phyloP scores from a whole-genome alignment of 2,113 vertebrate species.

The Tychaedon coryphoeus region DNA sequence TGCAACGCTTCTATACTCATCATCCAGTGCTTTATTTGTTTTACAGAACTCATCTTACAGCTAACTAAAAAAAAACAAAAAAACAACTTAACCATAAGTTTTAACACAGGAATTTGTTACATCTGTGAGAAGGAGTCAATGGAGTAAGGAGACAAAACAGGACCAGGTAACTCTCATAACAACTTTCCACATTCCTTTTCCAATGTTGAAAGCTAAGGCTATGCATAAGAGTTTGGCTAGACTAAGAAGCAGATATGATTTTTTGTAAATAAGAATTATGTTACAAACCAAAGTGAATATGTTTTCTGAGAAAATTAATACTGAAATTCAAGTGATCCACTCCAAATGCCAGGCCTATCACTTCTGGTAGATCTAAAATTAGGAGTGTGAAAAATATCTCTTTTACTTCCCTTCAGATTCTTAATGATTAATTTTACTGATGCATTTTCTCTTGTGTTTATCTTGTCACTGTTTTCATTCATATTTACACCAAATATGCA shows the following conservation, averaged over 20 bases:
- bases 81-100: not conserved
- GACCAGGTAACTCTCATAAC: not conserved
- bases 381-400: not conserved
- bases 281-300: not conserved
- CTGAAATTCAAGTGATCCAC: not conserved
- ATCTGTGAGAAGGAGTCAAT: not conserved
- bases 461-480: constrained; percentile 46
- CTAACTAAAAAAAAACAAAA: not conserved
- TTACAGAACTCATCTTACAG: not conserved
- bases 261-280: not conserved
- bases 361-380: not conserved
- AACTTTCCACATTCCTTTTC: not conserved
- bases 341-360: not conserved
- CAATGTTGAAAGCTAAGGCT: not conserved
- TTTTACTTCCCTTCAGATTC: not conserved
- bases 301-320: not conserved
- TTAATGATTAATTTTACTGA: constrained; percentile 14
- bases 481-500: constrained; percentile 55
- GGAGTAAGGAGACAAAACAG: not conserved
- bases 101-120: not conserved
- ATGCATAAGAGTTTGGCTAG: not conserved
- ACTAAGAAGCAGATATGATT: not conserved
- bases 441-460: constrained; percentile 42
- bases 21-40: not conserved
- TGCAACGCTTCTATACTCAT: not conserved